Conservation (phyloP, 2,888 invertebrate species). For the Machimus rusticus region DNA sequence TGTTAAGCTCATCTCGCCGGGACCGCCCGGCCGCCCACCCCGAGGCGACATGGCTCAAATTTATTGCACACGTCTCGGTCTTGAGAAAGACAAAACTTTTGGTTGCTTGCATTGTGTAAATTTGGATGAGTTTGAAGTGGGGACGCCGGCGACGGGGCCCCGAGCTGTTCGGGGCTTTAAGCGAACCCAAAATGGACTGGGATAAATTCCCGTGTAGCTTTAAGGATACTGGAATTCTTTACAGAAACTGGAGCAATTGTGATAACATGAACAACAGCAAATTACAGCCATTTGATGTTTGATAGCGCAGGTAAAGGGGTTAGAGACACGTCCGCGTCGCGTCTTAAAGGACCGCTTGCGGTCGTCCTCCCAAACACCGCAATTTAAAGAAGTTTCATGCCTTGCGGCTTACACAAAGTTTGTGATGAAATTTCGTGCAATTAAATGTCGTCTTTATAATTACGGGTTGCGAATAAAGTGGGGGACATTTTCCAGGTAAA, state of each 20-base stretch:
- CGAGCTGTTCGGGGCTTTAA: not conserved
- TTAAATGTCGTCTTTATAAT: not conserved
- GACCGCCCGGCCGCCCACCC: not conserved
- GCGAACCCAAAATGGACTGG: not conserved
- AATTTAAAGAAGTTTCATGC: not conserved
- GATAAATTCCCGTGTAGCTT: not conserved
- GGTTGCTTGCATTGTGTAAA: constrained; percentile 30
- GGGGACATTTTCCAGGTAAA: not conserved
- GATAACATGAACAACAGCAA: not conserved
- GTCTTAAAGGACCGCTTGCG: not conserved
- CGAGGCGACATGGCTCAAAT: constrained; percentile 21
- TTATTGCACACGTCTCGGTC: constrained; percentile 30
- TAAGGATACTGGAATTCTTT: not conserved
- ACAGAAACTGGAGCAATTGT: not conserved
- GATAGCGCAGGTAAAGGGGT: not conserved
- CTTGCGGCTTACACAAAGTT: not conserved
- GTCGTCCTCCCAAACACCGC: not conserved
- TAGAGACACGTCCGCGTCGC: not conserved
- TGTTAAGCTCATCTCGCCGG: constrained; percentile 19
- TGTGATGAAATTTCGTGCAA: not conserved
- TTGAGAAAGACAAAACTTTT: constrained; percentile 33
- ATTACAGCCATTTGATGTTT: not conserved
- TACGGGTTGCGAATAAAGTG: not conserved
- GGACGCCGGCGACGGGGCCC: not conserved
- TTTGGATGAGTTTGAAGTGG: not conserved